A percentile compares a stretch with the other conserved stretches of the same genome.
These are phyloP conservation scores for Gnathonemus longibarbis DNA, from an alignment of 2,113 vertebrate genomes.

Conservation along the genomic window DNA sequence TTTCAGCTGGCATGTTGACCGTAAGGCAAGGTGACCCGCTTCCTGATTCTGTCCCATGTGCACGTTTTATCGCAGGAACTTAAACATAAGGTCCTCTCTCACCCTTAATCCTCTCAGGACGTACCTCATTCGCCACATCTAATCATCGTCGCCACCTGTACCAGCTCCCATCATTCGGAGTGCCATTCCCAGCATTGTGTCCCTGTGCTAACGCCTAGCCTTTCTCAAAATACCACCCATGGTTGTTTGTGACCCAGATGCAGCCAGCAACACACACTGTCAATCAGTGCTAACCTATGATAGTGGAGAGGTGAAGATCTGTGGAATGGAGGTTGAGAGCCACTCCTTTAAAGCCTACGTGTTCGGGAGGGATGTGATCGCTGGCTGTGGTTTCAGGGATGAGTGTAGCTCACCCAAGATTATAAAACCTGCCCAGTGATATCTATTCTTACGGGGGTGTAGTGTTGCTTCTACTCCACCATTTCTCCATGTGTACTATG, in stretches of 20 bases:
- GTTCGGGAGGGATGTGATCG: too few species aligned
- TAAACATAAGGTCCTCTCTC: neutral
- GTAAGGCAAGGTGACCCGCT: neutral
- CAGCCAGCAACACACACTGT: slow-evolving; percentile 36
- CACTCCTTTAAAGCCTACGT: neutral
- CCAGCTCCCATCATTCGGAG: neutral
- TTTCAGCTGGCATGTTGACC: neutral
- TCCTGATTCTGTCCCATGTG: neutral
- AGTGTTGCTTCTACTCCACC: neutral
- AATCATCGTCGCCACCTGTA: neutral
- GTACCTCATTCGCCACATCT: neutral
- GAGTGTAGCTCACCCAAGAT: neutral
- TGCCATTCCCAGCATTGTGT: neutral
- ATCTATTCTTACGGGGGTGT: neutral
- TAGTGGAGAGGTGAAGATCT: neutral
- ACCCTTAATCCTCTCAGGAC: neutral
- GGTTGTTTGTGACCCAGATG: slow-evolving; percentile 14
- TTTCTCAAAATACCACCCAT: slow-evolving; percentile 44
- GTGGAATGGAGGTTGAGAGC: neutral
- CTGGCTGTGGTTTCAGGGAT: neutral
- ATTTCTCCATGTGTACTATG: neutral
- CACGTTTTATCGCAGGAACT: neutral
- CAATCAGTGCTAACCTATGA: slow-evolving; percentile 23
- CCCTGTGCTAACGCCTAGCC: neutral
- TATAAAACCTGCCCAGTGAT: slow-evolving; percentile 8